These are phyloP conservation scores for Pyrgus malvae DNA, from an alignment of 2,888 invertebrate species.

Conservation along the genomic window DNA sequence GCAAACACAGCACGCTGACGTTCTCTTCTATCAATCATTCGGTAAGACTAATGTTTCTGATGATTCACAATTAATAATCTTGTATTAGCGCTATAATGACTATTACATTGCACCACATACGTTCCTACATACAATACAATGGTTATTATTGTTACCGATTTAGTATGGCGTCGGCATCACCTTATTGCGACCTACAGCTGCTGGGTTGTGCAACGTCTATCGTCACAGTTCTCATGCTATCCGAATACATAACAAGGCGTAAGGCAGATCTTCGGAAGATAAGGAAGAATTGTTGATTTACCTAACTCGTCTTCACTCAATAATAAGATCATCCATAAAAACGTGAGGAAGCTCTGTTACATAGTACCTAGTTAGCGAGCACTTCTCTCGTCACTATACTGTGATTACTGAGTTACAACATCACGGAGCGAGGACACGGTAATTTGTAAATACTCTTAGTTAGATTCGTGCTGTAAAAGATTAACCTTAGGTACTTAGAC, in stretches of 20 bases:
- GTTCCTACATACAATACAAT: constrained; percentile 16
- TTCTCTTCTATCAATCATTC: constrained; percentile 47
- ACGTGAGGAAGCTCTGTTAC: constrained; percentile 68
- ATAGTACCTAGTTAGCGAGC: constrained; percentile 55
- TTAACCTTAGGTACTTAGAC: too few relatives aligned
- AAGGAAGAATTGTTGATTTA: constrained; percentile 59
- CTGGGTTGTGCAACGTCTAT: constrained; percentile 54
- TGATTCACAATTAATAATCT: constrained; percentile 43
- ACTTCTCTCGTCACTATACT: constrained; percentile 62
- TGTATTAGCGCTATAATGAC: constrained; percentile 12
- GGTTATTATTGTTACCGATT: constrained; percentile 34
- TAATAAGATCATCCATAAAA: constrained; percentile 73
- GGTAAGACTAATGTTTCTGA: constrained; percentile 34
- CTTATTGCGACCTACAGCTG: constrained; percentile 23
- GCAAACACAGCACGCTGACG: constrained; percentile 53
- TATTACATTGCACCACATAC: background rate
- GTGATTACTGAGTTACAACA: constrained; percentile 65
- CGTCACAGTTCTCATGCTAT: constrained; percentile 70
- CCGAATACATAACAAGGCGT: constrained; percentile 70
- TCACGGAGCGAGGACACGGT: background rate
- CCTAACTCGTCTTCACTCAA: constrained; percentile 65
- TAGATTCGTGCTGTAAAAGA: too few relatives aligned
- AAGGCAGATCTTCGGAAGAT: constrained; percentile 62
- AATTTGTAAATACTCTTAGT: too few relatives aligned
- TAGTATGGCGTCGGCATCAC: constrained; percentile 29